phyloP scores from a whole-genome alignment of 2,797 vertebrate genomes.

The Poliocrania exsul region DNA sequence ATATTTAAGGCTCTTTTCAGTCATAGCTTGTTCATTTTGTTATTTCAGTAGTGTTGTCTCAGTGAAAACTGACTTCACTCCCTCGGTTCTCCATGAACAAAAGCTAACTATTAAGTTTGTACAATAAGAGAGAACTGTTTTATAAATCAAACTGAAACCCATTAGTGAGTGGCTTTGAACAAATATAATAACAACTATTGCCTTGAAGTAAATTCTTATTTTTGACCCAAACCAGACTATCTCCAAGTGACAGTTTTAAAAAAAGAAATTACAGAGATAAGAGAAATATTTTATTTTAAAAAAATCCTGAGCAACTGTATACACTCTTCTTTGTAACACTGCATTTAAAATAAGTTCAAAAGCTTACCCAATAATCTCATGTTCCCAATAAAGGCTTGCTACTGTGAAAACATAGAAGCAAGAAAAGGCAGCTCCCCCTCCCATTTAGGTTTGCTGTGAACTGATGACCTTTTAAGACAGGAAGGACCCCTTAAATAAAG shows the following conservation, averaged over 20 bases:
- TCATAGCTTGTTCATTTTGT: conserved; percentile 22
- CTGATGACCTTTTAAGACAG: neutral
- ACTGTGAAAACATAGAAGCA: neutral
- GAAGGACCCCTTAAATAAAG: neutral
- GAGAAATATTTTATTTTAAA: neutral
- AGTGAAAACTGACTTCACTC: conserved; percentile 33
- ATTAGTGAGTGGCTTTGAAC: neutral
- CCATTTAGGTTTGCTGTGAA: neutral
- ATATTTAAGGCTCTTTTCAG: conserved; percentile 36
- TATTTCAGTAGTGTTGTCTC: conserved; percentile 36
- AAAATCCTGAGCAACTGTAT: neutral
- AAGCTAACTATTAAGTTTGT: conserved; percentile 1
- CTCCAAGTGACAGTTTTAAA: neutral
- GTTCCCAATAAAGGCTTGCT: neutral
- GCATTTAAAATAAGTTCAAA: neutral
- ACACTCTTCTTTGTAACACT: neutral
- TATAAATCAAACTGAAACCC: conserved; percentile 33
- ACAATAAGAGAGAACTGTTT: conserved; percentile 6
- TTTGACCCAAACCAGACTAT: neutral
- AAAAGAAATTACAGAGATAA: neutral
- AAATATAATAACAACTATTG: neutral
- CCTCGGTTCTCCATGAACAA: conserved; percentile 4
- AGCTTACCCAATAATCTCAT: neutral
- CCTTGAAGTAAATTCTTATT: neutral
- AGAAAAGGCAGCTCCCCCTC: neutral